Percentiles rank a stretch among this genome's conserved stretches.
Conservation (phyloP, 2,113 vertebrate species). For the Puffinus mauretanicus region DNA sequence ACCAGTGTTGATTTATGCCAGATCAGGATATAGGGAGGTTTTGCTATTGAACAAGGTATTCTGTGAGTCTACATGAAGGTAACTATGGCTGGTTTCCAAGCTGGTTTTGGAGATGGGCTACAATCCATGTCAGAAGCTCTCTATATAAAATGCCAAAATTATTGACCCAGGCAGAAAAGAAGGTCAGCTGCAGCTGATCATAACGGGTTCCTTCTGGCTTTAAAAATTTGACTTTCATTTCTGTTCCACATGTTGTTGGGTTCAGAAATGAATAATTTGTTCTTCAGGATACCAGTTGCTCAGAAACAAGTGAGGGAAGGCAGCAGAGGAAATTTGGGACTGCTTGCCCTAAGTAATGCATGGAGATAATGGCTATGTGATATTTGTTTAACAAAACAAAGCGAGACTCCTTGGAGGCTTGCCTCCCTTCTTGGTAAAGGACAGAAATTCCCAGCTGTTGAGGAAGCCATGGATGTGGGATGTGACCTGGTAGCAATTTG, state of each 20-base stretch:
- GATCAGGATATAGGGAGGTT: background rate
- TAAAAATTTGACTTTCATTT: background rate
- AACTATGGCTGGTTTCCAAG: background rate
- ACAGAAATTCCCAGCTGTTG: background rate
- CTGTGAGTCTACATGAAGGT: rapidly evolving
- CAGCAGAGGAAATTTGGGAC: background rate
- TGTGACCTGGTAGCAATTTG: background rate
- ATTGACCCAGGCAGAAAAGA: background rate
- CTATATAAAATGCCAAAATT: background rate
- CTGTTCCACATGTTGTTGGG: background rate
- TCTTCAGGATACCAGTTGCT: background rate
- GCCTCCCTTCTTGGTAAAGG: background rate
- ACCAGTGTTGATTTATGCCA: background rate
- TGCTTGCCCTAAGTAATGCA: background rate
- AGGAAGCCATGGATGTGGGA: background rate
- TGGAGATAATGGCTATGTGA: background rate
- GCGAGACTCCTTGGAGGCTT: background rate
- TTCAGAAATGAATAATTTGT: background rate
- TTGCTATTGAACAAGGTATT: background rate
- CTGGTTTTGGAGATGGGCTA: background rate
- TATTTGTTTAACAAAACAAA: background rate
- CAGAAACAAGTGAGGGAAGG: background rate
- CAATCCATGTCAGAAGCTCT: background rate
- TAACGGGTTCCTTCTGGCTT: background rate
- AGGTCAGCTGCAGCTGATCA: background rate